A percentile compares a stretch with the other conserved stretches of the same genome.
These are phyloP conservation scores for Notoglanidium macrostoma DNA, from an alignment of 2,797 vertebrate genomes.

Conservation along the genomic window DNA sequence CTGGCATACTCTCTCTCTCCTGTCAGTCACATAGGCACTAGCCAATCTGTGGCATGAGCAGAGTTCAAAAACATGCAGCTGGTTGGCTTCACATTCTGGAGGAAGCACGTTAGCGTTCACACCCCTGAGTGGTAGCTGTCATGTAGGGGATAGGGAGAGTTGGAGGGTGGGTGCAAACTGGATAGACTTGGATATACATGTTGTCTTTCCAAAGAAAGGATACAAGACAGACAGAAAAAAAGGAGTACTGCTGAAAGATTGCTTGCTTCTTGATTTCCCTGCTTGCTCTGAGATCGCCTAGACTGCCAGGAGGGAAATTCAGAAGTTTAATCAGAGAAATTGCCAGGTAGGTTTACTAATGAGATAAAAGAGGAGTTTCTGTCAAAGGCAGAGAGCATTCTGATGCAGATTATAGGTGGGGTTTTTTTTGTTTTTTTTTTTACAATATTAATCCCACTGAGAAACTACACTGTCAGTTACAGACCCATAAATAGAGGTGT, in stretches of 20 bases:
- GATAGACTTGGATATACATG: neutral
- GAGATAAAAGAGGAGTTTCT: neutral
- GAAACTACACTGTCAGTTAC: neutral
- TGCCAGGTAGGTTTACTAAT: neutral
- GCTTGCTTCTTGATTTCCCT: neutral
- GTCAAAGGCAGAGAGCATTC: neutral
- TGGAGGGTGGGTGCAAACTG: neutral
- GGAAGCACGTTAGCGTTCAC: slow-evolving; percentile 10
- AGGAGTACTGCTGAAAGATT: neutral
- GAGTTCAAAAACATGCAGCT: neutral
- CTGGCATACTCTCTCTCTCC: neutral
- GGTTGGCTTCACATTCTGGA: neutral
- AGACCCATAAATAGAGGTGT: neutral
- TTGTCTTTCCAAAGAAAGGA: neutral
- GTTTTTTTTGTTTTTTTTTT: neutral
- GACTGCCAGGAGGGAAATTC: neutral
- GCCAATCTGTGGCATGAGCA: neutral
- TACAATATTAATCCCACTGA: neutral
- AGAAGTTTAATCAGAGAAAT: slow-evolving; percentile 4
- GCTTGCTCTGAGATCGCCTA: neutral
- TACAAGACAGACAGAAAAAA: neutral
- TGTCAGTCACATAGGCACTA: neutral
- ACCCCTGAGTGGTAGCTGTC: neutral
- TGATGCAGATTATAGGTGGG: neutral
- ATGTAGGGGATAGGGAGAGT: neutral